phyloP scores from a whole-genome alignment of 2,797 vertebrate genomes.

The Coluber constrictor region DNA sequence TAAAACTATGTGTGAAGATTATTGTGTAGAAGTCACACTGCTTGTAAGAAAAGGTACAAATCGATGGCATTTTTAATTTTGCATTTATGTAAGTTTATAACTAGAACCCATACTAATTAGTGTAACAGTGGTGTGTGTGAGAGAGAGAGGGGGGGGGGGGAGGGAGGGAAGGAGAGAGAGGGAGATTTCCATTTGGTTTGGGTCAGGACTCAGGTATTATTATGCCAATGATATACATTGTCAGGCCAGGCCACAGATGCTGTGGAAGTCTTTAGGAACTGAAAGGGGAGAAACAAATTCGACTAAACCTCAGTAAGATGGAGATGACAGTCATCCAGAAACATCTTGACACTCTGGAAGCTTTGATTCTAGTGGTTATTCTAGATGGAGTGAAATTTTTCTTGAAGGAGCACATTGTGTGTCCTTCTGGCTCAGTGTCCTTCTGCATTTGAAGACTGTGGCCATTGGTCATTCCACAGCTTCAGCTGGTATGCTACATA shows the following conservation, averaged over 20 bases:
- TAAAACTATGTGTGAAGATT: not conserved
- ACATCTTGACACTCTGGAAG: not conserved
- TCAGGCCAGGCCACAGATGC: not conserved
- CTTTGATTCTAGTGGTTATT: not conserved
- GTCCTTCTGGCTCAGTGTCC: not conserved
- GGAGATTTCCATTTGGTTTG: not conserved
- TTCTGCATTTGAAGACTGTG: not conserved
- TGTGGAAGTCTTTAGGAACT: not conserved
- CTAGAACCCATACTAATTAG: not conserved
- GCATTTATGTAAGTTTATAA: not conserved
- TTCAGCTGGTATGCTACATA: not conserved
- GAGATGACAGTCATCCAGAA: not conserved
- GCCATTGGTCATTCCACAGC: not conserved
- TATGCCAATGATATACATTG: not conserved
- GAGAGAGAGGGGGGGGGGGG: no score
- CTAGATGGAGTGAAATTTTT: not conserved
- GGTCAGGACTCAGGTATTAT: not conserved
- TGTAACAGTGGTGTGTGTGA: not conserved
- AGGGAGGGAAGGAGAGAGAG: no score
- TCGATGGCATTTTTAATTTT: not conserved
- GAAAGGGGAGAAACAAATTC: not conserved
- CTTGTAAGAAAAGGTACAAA: not conserved
- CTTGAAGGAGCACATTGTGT: not conserved
- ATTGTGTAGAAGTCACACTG: not conserved
- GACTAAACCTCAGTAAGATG: not conserved